Percentiles rank a stretch among this genome's conserved stretches.
These are phyloP conservation scores for Hemicentrotus pulcherrimus DNA, from an alignment of 35 echinoderm and acorn worm species.

Conservation along the genomic window DNA sequence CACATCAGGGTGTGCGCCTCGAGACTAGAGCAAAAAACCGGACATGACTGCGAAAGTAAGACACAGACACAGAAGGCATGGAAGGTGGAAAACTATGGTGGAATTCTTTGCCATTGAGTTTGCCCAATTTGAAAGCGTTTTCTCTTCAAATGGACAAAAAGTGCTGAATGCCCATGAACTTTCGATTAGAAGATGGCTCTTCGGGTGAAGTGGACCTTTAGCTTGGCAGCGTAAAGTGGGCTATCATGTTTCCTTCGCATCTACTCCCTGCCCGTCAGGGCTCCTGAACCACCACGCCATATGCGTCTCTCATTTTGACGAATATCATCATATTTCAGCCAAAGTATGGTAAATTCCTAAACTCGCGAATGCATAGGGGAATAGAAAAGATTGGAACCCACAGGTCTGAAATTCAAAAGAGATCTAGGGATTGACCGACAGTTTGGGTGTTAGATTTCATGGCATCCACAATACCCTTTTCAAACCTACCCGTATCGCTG, in stretches of 20 bases:
- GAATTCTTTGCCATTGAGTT: neutral
- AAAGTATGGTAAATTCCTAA: neutral
- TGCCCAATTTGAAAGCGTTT: neutral
- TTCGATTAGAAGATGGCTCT: conserved; percentile 17
- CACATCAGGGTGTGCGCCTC: neutral
- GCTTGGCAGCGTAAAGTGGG: conserved; percentile 14
- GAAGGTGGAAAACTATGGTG: neutral
- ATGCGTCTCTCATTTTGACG: neutral
- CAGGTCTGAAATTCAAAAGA: neutral
- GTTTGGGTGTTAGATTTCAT: neutral
- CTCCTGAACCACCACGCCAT: neutral
- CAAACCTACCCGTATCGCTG: neutral
- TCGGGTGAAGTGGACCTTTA: conserved; percentile 1
- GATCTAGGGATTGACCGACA: neutral
- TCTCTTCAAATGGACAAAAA: neutral
- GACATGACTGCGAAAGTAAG: neutral
- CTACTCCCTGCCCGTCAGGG: neutral
- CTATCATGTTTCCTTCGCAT: neutral
- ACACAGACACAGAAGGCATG: neutral
- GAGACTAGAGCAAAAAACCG: neutral
- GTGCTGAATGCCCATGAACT: conserved; percentile 15
- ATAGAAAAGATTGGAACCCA: neutral
- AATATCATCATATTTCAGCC: conserved; percentile 6
- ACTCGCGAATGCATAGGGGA: neutral
- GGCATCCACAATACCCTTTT: neutral